A percentile compares a stretch with the other conserved stretches of the same genome.
Conservation (phyloP, 2,113 vertebrate genomes). For the Sphaerodactylus townsendi region DNA sequence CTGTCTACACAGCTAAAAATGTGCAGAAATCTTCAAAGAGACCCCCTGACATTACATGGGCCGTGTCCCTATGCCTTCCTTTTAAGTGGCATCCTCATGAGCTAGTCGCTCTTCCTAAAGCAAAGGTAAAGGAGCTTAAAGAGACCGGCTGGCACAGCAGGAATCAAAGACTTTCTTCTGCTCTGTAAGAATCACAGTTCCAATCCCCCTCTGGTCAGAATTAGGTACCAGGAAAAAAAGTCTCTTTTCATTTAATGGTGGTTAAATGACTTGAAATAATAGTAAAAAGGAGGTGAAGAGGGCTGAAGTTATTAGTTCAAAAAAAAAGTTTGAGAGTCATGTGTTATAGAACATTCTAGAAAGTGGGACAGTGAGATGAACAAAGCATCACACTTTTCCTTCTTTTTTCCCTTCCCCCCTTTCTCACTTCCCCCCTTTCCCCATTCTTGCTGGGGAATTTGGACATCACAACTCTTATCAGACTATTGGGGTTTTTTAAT, state of each 20-base stretch:
- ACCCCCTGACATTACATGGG: not conserved
- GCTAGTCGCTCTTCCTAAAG: slow-evolving; percentile 28
- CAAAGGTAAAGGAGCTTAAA: slow-evolving; percentile 40
- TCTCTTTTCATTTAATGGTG: slow-evolving; percentile 46
- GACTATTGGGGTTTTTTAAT: too few species aligned
- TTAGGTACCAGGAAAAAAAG: slow-evolving; percentile 15
- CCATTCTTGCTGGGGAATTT: too few species aligned
- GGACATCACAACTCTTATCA: too few species aligned
- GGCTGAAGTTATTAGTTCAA: slow-evolving; percentile 37
- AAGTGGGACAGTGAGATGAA: not conserved
- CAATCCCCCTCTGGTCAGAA: slow-evolving; percentile 25
- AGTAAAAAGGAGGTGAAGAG: slow-evolving; percentile 31
- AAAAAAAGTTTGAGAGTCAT: not conserved
- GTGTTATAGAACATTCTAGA: not conserved
- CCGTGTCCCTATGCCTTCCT: slow-evolving; percentile 4
- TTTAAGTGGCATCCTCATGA: slow-evolving; percentile 47
- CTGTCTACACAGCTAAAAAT: too few species aligned
- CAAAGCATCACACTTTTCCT: too few species aligned
- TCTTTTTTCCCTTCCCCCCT: too few species aligned
- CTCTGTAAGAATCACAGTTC: slow-evolving; percentile 24
- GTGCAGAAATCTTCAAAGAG: not conserved
- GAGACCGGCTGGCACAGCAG: slow-evolving; percentile 6
- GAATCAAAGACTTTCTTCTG: slow-evolving; percentile 40
- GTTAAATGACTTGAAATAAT: slow-evolving; percentile 28
- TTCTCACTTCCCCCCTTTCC: too few species aligned